phyloP scores from a whole-genome alignment of 2,113 vertebrate species.

The Ictidomys tridecemlineatus region DNA sequence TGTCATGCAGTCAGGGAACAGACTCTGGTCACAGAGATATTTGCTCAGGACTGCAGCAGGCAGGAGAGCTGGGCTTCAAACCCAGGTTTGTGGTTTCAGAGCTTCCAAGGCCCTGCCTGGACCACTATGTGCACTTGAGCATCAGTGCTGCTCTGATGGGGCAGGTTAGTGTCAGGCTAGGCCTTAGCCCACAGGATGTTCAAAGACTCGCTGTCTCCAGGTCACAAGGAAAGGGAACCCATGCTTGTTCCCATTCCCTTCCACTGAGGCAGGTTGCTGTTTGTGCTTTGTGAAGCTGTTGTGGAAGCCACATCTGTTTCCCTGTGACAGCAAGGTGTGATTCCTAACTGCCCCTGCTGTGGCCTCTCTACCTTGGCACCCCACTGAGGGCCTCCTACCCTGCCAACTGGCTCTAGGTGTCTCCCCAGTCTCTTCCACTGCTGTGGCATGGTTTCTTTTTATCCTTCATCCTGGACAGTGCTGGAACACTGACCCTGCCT shows the following conservation, averaged over 20 bases:
- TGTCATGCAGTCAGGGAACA: neutral
- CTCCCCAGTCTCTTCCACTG: neutral
- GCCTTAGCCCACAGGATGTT: neutral
- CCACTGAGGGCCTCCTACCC: too few relatives aligned
- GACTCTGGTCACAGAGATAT: neutral
- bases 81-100: neutral
- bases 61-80: rapidly evolving
- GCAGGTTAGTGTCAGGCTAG: neutral
- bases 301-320: slow-evolving; percentile 91
- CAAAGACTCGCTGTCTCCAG: neutral
- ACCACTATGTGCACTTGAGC: too few relatives aligned
- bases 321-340: slow-evolving; percentile 72
- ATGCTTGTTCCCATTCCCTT: slow-evolving; percentile 33
- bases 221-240: neutral
- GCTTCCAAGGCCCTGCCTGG: neutral
- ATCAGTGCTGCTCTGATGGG: too few relatives aligned
- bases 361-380: neutral
- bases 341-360: neutral
- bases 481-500: neutral
- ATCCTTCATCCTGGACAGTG: neutral
- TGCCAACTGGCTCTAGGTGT: neutral
- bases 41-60: neutral
- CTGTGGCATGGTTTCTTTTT: neutral
- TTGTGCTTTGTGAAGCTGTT: slow-evolving; percentile 84
- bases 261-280: slow-evolving; percentile 83